These are phyloP conservation scores for Rhodinocichla rosea DNA, from an alignment of 2,113 vertebrate genomes.

Conservation along the genomic window DNA sequence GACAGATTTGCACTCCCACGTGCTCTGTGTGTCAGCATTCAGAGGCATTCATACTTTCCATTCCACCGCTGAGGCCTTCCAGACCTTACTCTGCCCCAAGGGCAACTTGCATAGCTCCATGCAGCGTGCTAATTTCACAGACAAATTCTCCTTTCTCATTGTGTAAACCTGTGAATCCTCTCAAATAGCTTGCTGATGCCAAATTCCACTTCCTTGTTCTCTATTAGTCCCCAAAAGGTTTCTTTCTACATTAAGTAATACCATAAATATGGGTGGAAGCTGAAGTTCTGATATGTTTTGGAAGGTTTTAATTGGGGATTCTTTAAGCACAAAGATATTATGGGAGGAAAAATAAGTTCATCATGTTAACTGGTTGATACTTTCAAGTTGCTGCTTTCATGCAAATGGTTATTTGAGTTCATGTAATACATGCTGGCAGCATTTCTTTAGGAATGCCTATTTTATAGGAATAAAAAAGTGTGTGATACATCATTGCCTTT, in stretches of 20 bases:
- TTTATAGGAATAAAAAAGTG: not conserved
- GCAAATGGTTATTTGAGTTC: not conserved
- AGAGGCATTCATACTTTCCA: not conserved
- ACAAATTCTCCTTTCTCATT: not conserved
- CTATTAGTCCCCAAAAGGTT: not conserved
- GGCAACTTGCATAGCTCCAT: not conserved
- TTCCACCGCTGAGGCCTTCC: not conserved
- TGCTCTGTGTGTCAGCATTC: not conserved
- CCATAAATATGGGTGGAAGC: not conserved
- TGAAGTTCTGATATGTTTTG: not conserved
- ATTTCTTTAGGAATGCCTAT: not conserved
- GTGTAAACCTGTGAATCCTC: not conserved
- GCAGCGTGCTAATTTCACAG: not conserved
- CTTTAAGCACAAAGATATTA: not conserved
- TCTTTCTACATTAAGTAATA: not conserved
- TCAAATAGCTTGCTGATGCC: not conserved
- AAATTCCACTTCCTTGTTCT: not conserved
- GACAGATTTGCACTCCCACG: not conserved
- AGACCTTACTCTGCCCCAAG: not conserved
- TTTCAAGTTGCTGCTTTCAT: not conserved
- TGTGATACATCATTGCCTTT: not conserved
- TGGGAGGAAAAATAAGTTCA: not conserved
- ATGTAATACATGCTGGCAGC: not conserved
- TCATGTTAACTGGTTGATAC: not conserved
- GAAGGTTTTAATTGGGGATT: not conserved